A percentile compares a stretch with the other conserved stretches of the same genome.
Conservation (phyloP, 1,140 invertebrate genomes). For the Diabrotica virgifera region DNA sequence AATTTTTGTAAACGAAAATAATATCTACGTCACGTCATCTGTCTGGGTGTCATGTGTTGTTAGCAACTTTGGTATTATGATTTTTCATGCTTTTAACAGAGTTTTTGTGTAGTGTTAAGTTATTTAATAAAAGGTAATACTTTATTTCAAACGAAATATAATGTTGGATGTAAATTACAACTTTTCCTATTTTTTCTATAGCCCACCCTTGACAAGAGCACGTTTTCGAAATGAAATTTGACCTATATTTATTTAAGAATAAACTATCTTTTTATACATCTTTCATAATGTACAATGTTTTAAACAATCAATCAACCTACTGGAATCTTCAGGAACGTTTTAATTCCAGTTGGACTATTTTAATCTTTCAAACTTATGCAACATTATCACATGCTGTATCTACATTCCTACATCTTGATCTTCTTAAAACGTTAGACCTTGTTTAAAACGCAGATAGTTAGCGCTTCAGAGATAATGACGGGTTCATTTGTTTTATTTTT, state of each 20-base stretch:
- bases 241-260: constrained; percentile 1
- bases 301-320: not conserved
- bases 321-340: not conserved
- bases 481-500: too few relatives aligned
- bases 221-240: constrained; percentile 2
- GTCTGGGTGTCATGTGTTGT: constrained; percentile 1
- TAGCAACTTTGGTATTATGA: not conserved
- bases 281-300: not conserved
- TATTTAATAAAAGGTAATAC: not conserved
- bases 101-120: constrained; percentile 1
- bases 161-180: not conserved
- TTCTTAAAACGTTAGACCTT: not conserved
- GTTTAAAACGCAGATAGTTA: not conserved
- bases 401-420: not conserved
- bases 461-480: not conserved
- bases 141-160: not conserved
- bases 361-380: not conserved
- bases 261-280: not conserved
- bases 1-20: constrained; percentile 3
- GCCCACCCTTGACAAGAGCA: not conserved
- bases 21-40: not conserved
- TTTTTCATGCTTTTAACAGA: constrained; percentile 1
- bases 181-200: not conserved
- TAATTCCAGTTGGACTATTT: not conserved
- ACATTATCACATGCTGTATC: constrained; percentile 1